phyloP scores from a whole-genome alignment of 2,888 invertebrate genomes.

The Papilio protenor region DNA sequence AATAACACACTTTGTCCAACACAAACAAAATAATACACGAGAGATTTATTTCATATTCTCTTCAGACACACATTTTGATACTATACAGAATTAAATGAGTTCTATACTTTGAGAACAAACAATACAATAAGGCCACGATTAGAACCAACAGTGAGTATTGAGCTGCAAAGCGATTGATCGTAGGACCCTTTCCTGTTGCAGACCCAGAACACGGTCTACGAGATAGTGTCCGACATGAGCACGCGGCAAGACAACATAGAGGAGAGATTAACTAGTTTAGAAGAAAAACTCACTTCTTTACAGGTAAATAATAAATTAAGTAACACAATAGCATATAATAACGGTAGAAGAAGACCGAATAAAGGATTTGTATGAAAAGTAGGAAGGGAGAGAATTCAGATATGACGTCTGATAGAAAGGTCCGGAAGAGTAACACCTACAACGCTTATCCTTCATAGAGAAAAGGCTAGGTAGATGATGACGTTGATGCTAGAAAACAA shows the following conservation, averaged over 20 bases:
- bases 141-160: conserved; percentile 67
- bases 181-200: conserved; percentile 86
- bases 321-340: background rate
- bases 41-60: background rate
- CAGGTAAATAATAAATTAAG: conserved; percentile 82
- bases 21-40: background rate
- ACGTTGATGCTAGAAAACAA: background rate
- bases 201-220: conserved; percentile 99
- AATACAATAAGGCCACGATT: conserved; percentile 56
- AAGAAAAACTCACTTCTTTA: conserved; percentile 94
- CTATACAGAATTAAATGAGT: background rate
- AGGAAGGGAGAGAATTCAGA: too few species aligned
- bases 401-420: background rate
- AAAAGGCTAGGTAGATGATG: background rate
- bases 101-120: conserved; percentile 50
- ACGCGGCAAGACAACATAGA: conserved; percentile 96
- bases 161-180: conserved; percentile 82
- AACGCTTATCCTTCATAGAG: background rate
- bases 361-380: too few species aligned
- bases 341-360: background rate
- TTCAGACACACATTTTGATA: background rate
- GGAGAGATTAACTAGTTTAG: conserved; percentile 95
- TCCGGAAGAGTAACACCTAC: background rate
- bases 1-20: background rate
- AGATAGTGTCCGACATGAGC: conserved; percentile 99